Base-by-base conservation (phyloP, 1,140 invertebrate species). In the Zaprionus inermis region DNA sequence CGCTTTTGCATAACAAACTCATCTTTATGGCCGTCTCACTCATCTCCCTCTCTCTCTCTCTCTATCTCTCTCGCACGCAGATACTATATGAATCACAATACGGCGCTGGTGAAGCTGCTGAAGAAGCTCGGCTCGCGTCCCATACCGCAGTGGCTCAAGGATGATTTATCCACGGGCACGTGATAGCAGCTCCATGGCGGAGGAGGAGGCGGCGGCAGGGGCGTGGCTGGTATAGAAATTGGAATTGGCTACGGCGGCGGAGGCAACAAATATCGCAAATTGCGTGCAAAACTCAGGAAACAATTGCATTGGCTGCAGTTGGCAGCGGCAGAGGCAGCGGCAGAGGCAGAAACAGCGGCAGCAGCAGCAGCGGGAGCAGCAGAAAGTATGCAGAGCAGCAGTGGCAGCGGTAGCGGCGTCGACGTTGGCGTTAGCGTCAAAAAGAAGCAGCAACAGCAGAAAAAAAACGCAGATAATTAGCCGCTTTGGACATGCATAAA, bases 21-120 rank as follows among this genome's bases (percentile, higher is more conserved):
- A 36, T 58, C 52, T 46, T 41, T 67, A 36, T 59, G 32, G 36
- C 34, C 34, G 58, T 16, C 9, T 24, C 55, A 52, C 36, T 36
- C 60, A 52, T 12, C 28, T 22, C 38, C 14, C 46, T n/a, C 38
- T 28, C 55, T 60, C 58, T 69, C 38, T 58, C 7, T 49, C 57
- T 64, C 54, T 24, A 16, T 76, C 51, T 64, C 24, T 36, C 46
- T 11, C 28, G 0, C 20, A n/a, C 14, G 16, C 72, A 94, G 94
- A 49, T 99, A 98, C 93, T 99, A 99, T 93, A 94, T 97, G 82
- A 96, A 96, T 71, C 97, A 98, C 92, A 99, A 99, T 92, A 97
- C 97, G 41, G 97, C 97, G 24, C 93, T 99, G 76, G 97, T 98
- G 36, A 99, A 99, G 92, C 93, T 99, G 52, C 93, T 99, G 38